Evolutionary conservation across 2,797 vertebrate genomes (phyloP), one percentile per base, ranked within the genome.

Genomic region (Etheostoma perlongum): DNA sequence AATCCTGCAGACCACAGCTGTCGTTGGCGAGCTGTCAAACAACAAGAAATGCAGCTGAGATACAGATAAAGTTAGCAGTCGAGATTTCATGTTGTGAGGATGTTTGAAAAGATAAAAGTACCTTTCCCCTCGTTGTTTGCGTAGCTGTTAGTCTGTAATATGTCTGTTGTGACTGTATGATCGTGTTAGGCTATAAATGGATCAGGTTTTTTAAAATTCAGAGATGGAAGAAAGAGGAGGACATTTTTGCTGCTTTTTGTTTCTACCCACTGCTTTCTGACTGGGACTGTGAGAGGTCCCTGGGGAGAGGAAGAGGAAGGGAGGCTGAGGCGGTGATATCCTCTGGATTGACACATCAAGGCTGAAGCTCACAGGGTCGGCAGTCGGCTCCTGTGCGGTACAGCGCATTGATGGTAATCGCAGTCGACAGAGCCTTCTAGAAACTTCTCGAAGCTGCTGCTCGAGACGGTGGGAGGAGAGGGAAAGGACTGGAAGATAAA

Each of bases 341-440:
- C 76, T 14, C 64, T 55, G 83, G 77, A 81, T 76, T 87, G 88
- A 88, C 87, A 76, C 67, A 68, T 86, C 75, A 86, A 79, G 84
- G 85, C 69, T 65, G 76, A 86, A 74, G 81, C 67, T 65, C 59
- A 13, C 74, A 11, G 76, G 57, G 58, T 57, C 61, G n/a, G 18
- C 83, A 53, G 83, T 67, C 40, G 30, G 52, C 66, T 62, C 73
- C 67, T 79, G 71, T 21, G 76, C n/a, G 25, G 70, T 59, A 49
- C 61, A 40, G 23, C 65, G 77, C 2, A 4, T 10, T 87, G 90
- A 93, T 10, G 65, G 42, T 85, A 85, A 93, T 91, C 64, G 42
- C 67, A 85, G 81, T 54, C 62, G 89, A 93, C 92, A 51, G 66
- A 74, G 80, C 61, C 77, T 88, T 90, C 86, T 70, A 84, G 85